Base-by-base conservation (phyloP, 2,113 vertebrate genomes). In the Catharus bicknelli region DNA sequence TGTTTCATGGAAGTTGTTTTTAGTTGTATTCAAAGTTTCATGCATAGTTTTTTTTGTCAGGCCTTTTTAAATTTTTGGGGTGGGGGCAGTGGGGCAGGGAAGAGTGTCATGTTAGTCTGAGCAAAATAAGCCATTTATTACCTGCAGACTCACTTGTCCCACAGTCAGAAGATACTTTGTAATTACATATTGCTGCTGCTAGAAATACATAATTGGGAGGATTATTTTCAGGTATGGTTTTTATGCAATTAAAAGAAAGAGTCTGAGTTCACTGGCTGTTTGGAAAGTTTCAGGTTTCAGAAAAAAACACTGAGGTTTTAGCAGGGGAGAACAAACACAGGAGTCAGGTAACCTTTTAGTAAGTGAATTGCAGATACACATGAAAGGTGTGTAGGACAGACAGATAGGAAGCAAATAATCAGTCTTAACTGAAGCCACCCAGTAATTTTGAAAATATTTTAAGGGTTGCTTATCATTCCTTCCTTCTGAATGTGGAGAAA, bases 61-160 rank as follows among this genome's bases (percentile, higher is more conserved):
- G 20, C 8, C 19, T n/a, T 1, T 29, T 36, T 4, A 40, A 14
- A 10, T 36, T 32, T 4, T 36, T 29, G n/a, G 17, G 14, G 20
- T 5, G 2, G 7, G 4, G 9, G 38, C 38, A 38, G 38, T 38
- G 38, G 9, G 4, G 17, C 18, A 7, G 4, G 12, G 19, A 7
- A 9, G 10, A 3, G 2, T 3, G 1, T 55, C 14, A 2, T 23
- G 10, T 63, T 58, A 55, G 36, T 63, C 29, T 47, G 55, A 50
- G 23, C 18, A 83, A 30, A 38, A 30, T 25, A 67, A 82, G 7
- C 27, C 7, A 22, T 48, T 94, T 67, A 30, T 40, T 75, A 75
- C 27, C 16, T 79, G 27, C 15, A 83, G n/a, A 63, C 25, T 75
- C 36, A 5, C 18, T 87, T 87, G 55, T 61, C 27, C 23, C 12